Evolutionary conservation across 2,797 vertebrate species (phyloP).

Genomic region (Mionectes olivaceus): DNA sequence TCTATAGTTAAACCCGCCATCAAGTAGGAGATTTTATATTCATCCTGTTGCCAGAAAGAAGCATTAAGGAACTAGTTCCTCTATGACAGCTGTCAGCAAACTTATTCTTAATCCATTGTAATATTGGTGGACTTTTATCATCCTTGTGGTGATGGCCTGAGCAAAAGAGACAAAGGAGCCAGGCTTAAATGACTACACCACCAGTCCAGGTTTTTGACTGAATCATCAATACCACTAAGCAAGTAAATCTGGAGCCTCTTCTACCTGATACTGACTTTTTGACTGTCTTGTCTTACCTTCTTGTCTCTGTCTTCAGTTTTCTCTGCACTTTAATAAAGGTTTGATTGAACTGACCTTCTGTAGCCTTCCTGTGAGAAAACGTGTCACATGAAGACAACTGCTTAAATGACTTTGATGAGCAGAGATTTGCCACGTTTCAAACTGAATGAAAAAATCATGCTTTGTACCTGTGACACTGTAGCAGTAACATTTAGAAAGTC

Average conservation of each 20-base stretch:
- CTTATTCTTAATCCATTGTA: not conserved
- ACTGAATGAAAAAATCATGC: not conserved
- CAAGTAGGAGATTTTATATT: not conserved
- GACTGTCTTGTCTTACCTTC: not conserved
- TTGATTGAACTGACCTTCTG: not conserved
- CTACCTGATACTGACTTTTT: not conserved
- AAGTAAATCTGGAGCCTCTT: not conserved
- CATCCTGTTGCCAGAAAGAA: not conserved
- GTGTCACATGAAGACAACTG: accelerated
- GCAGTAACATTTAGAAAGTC: not conserved
- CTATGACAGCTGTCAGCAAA: not conserved
- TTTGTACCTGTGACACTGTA: not conserved
- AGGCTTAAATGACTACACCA: not conserved
- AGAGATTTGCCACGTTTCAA: not conserved
- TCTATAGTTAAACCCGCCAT: not conserved
- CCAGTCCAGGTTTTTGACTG: not conserved
- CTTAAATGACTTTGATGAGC: not conserved
- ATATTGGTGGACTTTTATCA: not conserved
- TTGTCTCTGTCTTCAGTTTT: not conserved
- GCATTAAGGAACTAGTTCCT: not conserved
- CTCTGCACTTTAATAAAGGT: not conserved
- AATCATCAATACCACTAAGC: not conserved
- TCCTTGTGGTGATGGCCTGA: not conserved
- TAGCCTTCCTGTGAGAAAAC: not conserved
- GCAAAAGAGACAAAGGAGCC: not conserved